Evolutionary conservation across 2,888 invertebrate species (phyloP).

Genomic region (Drosophila neotestacea): DNA sequence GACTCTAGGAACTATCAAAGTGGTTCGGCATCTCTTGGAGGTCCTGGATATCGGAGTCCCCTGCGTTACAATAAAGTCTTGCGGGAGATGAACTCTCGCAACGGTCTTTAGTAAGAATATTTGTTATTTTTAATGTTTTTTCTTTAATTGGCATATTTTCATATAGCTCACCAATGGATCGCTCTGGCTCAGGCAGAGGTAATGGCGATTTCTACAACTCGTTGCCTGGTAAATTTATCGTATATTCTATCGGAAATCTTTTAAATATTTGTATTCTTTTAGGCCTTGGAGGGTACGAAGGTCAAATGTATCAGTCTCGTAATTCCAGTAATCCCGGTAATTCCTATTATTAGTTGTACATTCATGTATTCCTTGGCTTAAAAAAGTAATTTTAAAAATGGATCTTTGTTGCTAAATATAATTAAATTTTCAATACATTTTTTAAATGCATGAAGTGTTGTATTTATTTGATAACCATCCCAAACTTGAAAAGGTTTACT

Average conservation of each 20-base stretch:
- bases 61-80: conserved; percentile 61
- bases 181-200: conserved; percentile 51
- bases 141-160: background rate
- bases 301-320: conserved; percentile 15
- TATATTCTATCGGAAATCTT: background rate
- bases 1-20: conserved; percentile 47
- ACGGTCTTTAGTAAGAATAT: conserved; percentile 62
- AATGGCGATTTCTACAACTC: conserved; percentile 67
- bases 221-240: conserved; percentile 45
- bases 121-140: background rate
- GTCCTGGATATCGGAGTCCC: conserved; percentile 68
- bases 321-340: conserved; percentile 6
- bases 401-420: background rate
- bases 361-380: conserved; percentile 15
- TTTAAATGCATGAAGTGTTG: background rate
- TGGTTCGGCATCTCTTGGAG: conserved; percentile 57
- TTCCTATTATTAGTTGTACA: conserved; percentile 15
- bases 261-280: background rate
- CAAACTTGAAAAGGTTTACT: too few species aligned
- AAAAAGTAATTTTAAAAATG: conserved; percentile 10
- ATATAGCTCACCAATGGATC: conserved; percentile 59
- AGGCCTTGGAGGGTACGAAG: conserved; percentile 4
- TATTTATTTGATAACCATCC: too few species aligned
- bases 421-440: conserved; percentile 7
- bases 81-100: conserved; percentile 70